A percentile compares a stretch with the other conserved stretches of the same genome.
Conservation (phyloP, 2,113 vertebrate genomes). For the Eupsittula cactorum region DNA sequence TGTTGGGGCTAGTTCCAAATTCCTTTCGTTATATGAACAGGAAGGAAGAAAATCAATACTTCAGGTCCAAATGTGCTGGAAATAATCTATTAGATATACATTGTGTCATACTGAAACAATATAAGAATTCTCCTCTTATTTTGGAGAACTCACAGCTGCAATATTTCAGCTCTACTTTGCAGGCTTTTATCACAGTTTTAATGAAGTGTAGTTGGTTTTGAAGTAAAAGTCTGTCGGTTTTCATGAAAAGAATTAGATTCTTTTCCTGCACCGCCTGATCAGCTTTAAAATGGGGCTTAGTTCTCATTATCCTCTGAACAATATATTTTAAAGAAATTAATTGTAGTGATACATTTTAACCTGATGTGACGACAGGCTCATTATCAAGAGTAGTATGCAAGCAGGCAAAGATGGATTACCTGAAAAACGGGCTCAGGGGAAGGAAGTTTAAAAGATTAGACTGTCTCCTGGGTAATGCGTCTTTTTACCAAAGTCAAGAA, state of each 20-base stretch:
- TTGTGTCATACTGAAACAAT: slow-evolving; percentile 66
- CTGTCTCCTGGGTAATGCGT: slow-evolving; percentile 22
- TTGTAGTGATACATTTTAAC: slow-evolving; percentile 71
- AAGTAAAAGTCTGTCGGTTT: slow-evolving; percentile 65
- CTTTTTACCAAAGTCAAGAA: slow-evolving; percentile 34
- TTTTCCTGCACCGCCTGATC: neutral
- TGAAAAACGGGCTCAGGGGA: slow-evolving; percentile 27
- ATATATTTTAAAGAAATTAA: slow-evolving; percentile 68
- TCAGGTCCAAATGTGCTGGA: slow-evolving; percentile 52
- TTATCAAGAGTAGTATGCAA: slow-evolving; percentile 62
- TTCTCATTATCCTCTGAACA: slow-evolving; percentile 69
- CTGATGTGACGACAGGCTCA: slow-evolving; percentile 62
- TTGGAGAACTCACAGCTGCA: slow-evolving; percentile 56
- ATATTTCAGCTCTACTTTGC: slow-evolving; percentile 44
- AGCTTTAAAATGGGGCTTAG: slow-evolving; percentile 48
- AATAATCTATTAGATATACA: slow-evolving; percentile 56
- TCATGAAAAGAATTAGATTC: slow-evolving; percentile 71
- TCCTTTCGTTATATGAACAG: neutral
- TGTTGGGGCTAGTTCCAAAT: neutral
- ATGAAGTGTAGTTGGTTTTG: slow-evolving; percentile 68
- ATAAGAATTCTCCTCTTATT: slow-evolving; percentile 51
- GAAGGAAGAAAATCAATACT: slow-evolving; percentile 59
- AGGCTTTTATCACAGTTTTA: slow-evolving; percentile 68
- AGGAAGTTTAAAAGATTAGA: slow-evolving; percentile 55
- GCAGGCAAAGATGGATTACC: slow-evolving; percentile 63